A percentile compares a stretch with the other conserved stretches of the same genome.
phyloP scores from a whole-genome alignment of 1,140 invertebrate species.

The Papilio polytes region DNA sequence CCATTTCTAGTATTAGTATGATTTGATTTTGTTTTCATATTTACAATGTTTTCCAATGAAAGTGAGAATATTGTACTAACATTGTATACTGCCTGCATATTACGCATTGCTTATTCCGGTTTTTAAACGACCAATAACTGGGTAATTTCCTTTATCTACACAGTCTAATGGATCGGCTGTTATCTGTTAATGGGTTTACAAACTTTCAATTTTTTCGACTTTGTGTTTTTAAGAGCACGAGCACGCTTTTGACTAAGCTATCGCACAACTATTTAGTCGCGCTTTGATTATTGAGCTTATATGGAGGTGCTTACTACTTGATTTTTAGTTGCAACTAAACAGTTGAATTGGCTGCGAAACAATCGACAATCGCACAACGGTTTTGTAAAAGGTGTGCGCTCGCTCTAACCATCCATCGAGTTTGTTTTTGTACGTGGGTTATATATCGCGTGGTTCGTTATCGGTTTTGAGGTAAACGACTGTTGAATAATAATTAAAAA shows the following conservation, averaged over 20 bases:
- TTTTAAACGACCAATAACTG: conserved; percentile 41
- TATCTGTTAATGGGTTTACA: conserved; percentile 75
- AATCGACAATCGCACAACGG: too few relatives aligned
- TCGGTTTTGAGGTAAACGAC: conserved; percentile 48
- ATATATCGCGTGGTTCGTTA: conserved; percentile 60
- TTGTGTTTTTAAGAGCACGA: conserved; percentile 44
- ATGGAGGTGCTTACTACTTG: too few relatives aligned
- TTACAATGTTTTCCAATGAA: not conserved
- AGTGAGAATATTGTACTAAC: not conserved
- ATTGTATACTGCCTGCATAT: conserved; percentile 30
- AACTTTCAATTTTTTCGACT: conserved; percentile 56
- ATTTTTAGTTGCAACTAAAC: too few relatives aligned
- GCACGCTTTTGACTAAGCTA: too few relatives aligned
- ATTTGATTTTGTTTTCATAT: not conserved
- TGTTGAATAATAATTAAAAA: not conserved
- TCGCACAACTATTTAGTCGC: too few relatives aligned
- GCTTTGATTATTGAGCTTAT: too few relatives aligned
- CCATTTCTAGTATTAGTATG: too few relatives aligned
- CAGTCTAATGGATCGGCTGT: conserved; percentile 54
- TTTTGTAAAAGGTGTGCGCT: too few relatives aligned
- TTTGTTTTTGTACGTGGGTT: conserved; percentile 49
- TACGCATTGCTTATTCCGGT: conserved; percentile 41
- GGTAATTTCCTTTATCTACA: conserved; percentile 48
- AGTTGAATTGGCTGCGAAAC: too few relatives aligned
- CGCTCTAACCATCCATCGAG: conserved; percentile 39